These are phyloP conservation scores for Microctonus aethiopoides DNA, from an alignment of 2,888 invertebrate genomes.

Conservation along the genomic window DNA sequence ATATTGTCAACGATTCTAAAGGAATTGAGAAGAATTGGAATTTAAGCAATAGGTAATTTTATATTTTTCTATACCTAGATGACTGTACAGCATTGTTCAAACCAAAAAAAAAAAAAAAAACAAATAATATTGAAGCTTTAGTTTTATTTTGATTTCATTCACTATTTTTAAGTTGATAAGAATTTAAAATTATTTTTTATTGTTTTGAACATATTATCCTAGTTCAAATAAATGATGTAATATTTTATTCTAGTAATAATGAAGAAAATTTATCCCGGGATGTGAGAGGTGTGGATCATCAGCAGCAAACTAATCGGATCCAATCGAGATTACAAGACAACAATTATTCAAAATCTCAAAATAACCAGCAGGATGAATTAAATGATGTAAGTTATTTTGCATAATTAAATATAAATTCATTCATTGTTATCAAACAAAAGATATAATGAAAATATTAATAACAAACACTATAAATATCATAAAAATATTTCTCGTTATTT, in stretches of 20 bases:
- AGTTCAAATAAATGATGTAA: too few species aligned
- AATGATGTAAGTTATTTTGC: constrained; percentile 46
- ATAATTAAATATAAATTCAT: constrained; percentile 3
- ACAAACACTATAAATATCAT: not conserved
- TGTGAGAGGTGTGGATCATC: constrained; percentile 32
- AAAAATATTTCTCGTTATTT: not conserved
- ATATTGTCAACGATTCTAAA: constrained; percentile 31
- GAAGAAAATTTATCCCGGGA: constrained; percentile 68
- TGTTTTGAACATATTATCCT: too few species aligned
- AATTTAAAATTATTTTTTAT: too few species aligned
- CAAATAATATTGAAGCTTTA: not conserved
- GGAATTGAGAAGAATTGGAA: constrained; percentile 51
- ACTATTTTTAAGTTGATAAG: too few species aligned
- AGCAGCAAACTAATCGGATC: constrained; percentile 37
- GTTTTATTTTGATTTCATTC: constrained; percentile 6
- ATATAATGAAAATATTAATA: not conserved
- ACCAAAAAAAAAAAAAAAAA: not conserved
- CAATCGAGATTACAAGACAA: constrained; percentile 42
- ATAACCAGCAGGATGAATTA: constrained; percentile 40
- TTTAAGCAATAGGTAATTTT: constrained; percentile 53
- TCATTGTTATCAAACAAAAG: not conserved
- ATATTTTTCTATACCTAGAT: not conserved
- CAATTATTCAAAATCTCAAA: constrained; percentile 42
- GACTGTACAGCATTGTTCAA: too few species aligned
- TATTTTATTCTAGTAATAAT: constrained; percentile 83